A percentile compares a stretch with the other conserved stretches of the same genome.
phyloP scores from a whole-genome alignment of 1,140 invertebrate species.

The Aphis gossypii region DNA sequence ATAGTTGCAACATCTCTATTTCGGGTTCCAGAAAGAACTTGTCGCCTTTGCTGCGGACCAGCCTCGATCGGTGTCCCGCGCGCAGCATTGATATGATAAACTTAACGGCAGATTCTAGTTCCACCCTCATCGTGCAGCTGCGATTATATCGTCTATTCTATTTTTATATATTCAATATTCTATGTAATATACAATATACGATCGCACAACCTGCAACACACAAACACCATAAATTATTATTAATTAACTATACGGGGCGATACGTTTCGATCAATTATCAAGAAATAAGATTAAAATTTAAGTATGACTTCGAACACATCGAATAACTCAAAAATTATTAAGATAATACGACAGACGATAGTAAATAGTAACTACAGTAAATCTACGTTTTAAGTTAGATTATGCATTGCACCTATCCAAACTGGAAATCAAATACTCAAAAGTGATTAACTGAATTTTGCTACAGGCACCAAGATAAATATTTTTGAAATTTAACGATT shows the following conservation, averaged over 20 bases:
- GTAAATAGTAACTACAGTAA: background rate
- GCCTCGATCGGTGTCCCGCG: background rate
- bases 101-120: conserved; percentile 35
- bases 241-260: background rate
- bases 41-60: background rate
- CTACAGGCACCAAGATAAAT: background rate
- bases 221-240: background rate
- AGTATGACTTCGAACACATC: background rate
- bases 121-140: background rate
- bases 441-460: background rate
- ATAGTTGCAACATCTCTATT: conserved; percentile 28
- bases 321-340: background rate
- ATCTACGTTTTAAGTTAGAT: background rate
- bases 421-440: background rate
- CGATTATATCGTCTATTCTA: background rate
- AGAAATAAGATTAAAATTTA: background rate
- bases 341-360: background rate
- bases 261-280: background rate
- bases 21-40: conserved; percentile 45
- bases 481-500: no score
- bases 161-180: background rate
- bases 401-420: background rate
- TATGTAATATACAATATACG: background rate
- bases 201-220: background rate
- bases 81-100: conserved; percentile 50